A percentile compares a stretch with the other conserved stretches of the same genome.
Conservation (phyloP, 1,140 invertebrate species). For the Chionoecetes opilio region DNA sequence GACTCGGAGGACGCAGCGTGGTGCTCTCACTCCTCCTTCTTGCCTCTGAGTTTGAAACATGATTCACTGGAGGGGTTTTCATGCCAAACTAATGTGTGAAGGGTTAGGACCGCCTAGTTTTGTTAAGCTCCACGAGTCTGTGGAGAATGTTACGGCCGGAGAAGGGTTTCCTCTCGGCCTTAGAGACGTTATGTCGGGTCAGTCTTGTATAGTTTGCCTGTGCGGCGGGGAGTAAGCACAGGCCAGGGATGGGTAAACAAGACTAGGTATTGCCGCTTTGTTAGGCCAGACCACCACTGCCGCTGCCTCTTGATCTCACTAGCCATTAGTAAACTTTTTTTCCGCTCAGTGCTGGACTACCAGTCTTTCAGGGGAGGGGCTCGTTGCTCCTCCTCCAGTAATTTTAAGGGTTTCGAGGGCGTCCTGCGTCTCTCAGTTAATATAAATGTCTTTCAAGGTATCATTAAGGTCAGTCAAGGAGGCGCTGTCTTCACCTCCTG, state of each 20-base stretch:
- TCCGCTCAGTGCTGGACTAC: slow-evolving; percentile 56
- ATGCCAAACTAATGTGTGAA: slow-evolving; percentile 19
- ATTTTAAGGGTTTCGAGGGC: neutral
- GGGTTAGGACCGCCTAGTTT: neutral
- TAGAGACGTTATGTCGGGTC: neutral
- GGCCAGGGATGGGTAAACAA: neutral
- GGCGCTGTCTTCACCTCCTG: neutral
- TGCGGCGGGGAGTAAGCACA: neutral
- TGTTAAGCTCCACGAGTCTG: slow-evolving; percentile 13
- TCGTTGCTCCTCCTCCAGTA: neutral
- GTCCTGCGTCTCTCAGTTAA: neutral
- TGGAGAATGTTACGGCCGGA: neutral
- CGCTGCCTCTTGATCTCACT: slow-evolving; percentile 50
- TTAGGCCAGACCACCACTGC: slow-evolving; percentile 11
- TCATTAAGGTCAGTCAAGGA: slow-evolving; percentile 36
- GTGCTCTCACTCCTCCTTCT: neutral
- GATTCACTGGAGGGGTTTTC: neutral
- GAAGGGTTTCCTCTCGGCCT: neutral
- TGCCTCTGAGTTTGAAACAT: neutral
- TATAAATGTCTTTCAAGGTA: slow-evolving; percentile 43
- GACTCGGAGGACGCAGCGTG: neutral
- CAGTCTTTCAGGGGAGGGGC: slow-evolving; percentile 45
- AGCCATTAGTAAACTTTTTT: slow-evolving; percentile 35
- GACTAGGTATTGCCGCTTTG: neutral
- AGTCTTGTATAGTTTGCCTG: neutral